Conservation (phyloP, 2,888 invertebrate genomes). For the Junonia oenone region DNA sequence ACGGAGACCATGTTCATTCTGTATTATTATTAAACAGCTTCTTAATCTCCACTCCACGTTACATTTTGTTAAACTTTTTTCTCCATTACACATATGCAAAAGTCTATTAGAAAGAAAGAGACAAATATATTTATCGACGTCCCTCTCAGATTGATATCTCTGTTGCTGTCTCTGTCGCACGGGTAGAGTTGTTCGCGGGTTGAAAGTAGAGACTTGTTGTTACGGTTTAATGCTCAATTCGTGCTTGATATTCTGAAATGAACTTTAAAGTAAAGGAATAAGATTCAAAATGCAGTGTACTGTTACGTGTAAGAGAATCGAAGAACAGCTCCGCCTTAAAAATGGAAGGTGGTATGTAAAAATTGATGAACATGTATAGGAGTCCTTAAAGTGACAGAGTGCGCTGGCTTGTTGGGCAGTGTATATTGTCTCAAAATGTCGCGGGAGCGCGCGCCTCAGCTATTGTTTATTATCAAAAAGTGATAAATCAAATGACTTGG, state of each 20-base stretch:
- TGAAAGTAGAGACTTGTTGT: slow-evolving; percentile 59
- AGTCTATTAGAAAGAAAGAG: slow-evolving; percentile 42
- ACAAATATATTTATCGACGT: slow-evolving; percentile 33
- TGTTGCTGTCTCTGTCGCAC: slow-evolving; percentile 59
- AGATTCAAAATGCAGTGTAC: slow-evolving; percentile 32
- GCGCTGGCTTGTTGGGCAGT: slow-evolving; percentile 76
- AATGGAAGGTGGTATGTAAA: slow-evolving; percentile 81
- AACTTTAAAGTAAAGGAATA: slow-evolving; percentile 3
- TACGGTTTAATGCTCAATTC: slow-evolving; percentile 49
- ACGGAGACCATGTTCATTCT: slow-evolving; percentile 70
- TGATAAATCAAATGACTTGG: slow-evolving; percentile 77
- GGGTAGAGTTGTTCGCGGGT: slow-evolving; percentile 39
- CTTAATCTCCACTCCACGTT: slow-evolving; percentile 53
- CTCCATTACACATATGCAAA: slow-evolving; percentile 46
- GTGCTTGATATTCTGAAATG: slow-evolving; percentile 28
- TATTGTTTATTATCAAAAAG: slow-evolving; percentile 77
- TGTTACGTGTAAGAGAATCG: slow-evolving; percentile 44
- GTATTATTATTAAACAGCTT: slow-evolving; percentile 74
- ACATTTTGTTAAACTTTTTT: slow-evolving; percentile 31
- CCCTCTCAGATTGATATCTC: slow-evolving; percentile 33
- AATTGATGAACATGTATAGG: slow-evolving; percentile 80
- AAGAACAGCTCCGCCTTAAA: slow-evolving; percentile 79
- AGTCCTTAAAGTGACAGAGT: slow-evolving; percentile 80
- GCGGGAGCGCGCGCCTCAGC: slow-evolving; percentile 61
- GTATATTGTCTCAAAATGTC: slow-evolving; percentile 78